Conservation (phyloP, 2,797 vertebrate species). For the Echeneis naucrates region DNA sequence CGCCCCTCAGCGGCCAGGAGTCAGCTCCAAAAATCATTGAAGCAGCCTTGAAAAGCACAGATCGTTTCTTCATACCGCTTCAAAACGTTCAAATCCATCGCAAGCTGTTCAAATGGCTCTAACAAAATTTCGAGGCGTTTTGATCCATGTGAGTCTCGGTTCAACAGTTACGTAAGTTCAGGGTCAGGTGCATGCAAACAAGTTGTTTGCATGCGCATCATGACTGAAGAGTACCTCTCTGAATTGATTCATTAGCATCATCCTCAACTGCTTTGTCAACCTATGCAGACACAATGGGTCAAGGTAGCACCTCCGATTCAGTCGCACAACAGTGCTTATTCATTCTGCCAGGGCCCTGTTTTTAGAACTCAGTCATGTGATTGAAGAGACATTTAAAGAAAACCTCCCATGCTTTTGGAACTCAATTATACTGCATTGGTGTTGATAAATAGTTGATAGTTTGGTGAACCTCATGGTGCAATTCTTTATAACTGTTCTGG, state of each 20-base stretch:
- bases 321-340: neutral
- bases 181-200: too few relatives aligned
- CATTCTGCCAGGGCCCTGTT: neutral
- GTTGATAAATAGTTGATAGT: too few relatives aligned
- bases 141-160: neutral
- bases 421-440: too few relatives aligned
- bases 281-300: neutral
- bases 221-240: slow-evolving; percentile 4
- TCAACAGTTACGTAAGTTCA: neutral
- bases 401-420: neutral
- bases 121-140: slow-evolving; percentile 5
- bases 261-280: slow-evolving; percentile 2
- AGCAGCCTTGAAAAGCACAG: slow-evolving; percentile 7
- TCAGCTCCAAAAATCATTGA: neutral
- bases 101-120: neutral
- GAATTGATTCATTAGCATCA: neutral
- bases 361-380: slow-evolving; percentile 10
- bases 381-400: slow-evolving; percentile 1
- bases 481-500: neutral
- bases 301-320: neutral
- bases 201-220: neutral
- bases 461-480: neutral
- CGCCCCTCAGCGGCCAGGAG: neutral
- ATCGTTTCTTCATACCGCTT: neutral
- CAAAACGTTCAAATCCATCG: neutral